Evolutionary conservation across 2,113 vertebrate species (phyloP).

Genomic region (Hylia prasina): DNA sequence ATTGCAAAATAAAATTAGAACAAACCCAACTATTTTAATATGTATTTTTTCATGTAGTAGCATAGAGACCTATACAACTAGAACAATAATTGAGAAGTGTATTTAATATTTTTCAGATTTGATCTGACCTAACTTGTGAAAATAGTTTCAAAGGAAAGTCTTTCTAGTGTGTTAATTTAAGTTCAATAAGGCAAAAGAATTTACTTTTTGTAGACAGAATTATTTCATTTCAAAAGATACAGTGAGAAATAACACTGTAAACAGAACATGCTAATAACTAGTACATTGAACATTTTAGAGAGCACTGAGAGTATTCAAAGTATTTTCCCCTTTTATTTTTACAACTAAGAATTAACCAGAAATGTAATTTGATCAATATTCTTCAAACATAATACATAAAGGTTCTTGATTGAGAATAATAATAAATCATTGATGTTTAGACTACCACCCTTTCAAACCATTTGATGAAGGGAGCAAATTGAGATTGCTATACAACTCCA

Average conservation of each 20-base stretch:
- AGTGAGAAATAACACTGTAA: not conserved
- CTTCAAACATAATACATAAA: not conserved
- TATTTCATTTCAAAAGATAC: not conserved
- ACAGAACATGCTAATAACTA: not conserved
- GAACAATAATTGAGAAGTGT: not conserved
- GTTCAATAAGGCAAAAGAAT: not conserved
- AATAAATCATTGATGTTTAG: not conserved
- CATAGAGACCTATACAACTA: not conserved
- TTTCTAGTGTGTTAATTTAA: not conserved
- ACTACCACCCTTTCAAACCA: not conserved
- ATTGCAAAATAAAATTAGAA: not conserved
- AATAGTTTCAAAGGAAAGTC: not conserved
- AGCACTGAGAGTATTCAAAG: not conserved
- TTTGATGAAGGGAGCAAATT: not conserved
- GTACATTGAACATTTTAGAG: not conserved
- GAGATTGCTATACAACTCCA: not conserved
- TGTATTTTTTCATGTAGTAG: not conserved
- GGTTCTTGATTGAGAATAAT: not conserved
- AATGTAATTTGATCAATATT: not conserved
- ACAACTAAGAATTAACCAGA: not conserved
- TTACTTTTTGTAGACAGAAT: not conserved
- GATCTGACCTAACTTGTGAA: not conserved
- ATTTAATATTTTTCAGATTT: not conserved
- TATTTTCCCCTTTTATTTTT: not conserved
- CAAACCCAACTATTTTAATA: not conserved